Percentiles rank a stretch among this genome's conserved stretches.
These are phyloP conservation scores for Mayetiola destructor DNA, from an alignment of 2,888 invertebrate genomes.

Conservation along the genomic window DNA sequence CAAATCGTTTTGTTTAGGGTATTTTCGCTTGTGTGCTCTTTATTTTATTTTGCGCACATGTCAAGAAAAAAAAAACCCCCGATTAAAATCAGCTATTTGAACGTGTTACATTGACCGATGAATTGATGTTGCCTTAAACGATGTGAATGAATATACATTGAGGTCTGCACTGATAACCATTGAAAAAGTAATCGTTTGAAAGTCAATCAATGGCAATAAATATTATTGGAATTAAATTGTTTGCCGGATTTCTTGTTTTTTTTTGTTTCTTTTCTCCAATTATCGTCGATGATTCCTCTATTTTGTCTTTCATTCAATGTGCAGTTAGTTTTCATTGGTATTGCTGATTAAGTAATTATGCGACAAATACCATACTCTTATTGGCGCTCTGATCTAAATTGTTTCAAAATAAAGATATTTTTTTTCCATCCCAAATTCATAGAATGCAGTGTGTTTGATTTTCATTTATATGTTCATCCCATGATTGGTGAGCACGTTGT, in stretches of 20 bases:
- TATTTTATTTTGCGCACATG: background rate
- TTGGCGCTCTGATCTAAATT: background rate
- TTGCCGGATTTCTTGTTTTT: background rate
- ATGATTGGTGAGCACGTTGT: background rate
- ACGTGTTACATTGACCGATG: background rate
- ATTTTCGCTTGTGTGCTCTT: background rate
- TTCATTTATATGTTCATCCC: background rate
- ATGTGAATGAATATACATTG: background rate
- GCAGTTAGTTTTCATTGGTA: slow-evolving; percentile 4
- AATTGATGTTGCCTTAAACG: background rate
- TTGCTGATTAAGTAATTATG: slow-evolving; percentile 12
- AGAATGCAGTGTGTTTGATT: background rate
- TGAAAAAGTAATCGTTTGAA: background rate
- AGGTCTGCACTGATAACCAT: background rate
- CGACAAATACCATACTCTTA: slow-evolving; percentile 1
- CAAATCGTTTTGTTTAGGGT: background rate
- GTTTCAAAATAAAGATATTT: background rate
- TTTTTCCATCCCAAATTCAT: no score
- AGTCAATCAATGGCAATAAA: slow-evolving; percentile 11
- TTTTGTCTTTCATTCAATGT: slow-evolving; percentile 6
- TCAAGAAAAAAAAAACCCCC: background rate
- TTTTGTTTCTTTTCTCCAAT: no score
- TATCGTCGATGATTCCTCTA: no score
- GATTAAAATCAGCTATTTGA: slow-evolving; percentile 1
- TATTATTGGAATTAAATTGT: background rate